phyloP scores from a whole-genome alignment of 2,113 vertebrate species.

The Tupaia chinensis region DNA sequence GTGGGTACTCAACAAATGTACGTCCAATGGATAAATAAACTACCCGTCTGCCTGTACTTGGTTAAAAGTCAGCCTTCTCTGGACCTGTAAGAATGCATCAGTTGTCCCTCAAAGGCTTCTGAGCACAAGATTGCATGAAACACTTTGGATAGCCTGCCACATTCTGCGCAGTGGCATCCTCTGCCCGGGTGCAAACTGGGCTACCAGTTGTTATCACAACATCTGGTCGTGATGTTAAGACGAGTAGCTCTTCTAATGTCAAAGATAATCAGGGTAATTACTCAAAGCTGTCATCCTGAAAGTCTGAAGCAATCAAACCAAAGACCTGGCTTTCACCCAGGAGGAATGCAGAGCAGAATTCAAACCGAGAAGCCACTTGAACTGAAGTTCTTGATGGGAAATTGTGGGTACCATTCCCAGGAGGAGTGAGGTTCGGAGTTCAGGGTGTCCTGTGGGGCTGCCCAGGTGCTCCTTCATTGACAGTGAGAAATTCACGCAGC shows the following conservation, averaged over 20 bases:
- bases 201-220: neutral
- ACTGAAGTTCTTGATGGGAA: neutral
- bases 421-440: neutral
- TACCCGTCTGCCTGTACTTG: neutral
- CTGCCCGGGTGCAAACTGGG: neutral
- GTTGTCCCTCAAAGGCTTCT: neutral
- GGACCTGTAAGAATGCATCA: neutral
- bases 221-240: constrained; percentile 63
- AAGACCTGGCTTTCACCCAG: neutral
- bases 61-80: constrained; percentile 4
- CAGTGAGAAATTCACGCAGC: neutral
- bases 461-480: neutral
- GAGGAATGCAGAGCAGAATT: neutral
- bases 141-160: neutral
- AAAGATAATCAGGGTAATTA: constrained; percentile 65
- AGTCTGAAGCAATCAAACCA: constrained; percentile 60
- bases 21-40: neutral
- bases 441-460: neutral
- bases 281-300: constrained; percentile 63
- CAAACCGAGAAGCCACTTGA: constrained; percentile 9
- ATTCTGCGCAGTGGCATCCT: rapidly evolving
- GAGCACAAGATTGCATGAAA: neutral
- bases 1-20: neutral
- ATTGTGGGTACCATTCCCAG: neutral
- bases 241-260: constrained; percentile 58